Evolutionary conservation across 1,140 invertebrate genomes (phyloP), one percentile per base, ranked within the genome.

Genomic region (Sinonovacula constricta): DNA sequence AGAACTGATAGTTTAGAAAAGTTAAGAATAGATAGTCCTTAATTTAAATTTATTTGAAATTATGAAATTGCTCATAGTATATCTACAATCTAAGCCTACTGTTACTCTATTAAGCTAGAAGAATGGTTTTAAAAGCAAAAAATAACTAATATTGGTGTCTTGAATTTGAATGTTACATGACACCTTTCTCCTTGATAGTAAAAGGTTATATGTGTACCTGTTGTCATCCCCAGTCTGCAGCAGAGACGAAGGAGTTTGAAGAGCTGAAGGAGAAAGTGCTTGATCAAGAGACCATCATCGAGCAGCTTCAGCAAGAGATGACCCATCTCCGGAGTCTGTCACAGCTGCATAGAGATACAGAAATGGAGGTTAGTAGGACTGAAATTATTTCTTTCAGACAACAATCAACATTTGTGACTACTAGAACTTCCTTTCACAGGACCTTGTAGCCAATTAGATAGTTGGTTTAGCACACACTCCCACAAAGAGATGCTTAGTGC

Each of bases 241-340:
- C 10, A 24, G 45, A 54, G 15, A 53, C 12, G n/a, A 18, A 22
- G 15, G 62, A 67, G n/a, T 70, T 78, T 63, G 39, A 5, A 63
- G 75, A 69, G 24, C 67, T 78, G 75, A 78, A 69, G 36, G 67
- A 62, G 15, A 78, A 63, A 33, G 30, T 70, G 24, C 51, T 78
- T 65, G 75, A 78, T 26, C 75, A 78, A 28, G 75, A 78, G 14
- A 49, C 56, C 5, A 49, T 78, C 3, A 78, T 78, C 24, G 75
- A 78, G 12, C 54, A 78, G 36, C 39, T 78, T 28, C 65, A 78
- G 36, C 30, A 57, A 34, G 75, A 78, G 59, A 78, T 78, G 75
- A 3, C 2, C n/a, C 39, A 69, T 18, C 63, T 78, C n/a, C 24
- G 45, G 18, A 66, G 53, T 22, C 45, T 78, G 12, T 36, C 56